A percentile compares a stretch with the other conserved stretches of the same genome.
Conservation (phyloP, 2,797 vertebrate species). For the Myotis pilosus region DNA sequence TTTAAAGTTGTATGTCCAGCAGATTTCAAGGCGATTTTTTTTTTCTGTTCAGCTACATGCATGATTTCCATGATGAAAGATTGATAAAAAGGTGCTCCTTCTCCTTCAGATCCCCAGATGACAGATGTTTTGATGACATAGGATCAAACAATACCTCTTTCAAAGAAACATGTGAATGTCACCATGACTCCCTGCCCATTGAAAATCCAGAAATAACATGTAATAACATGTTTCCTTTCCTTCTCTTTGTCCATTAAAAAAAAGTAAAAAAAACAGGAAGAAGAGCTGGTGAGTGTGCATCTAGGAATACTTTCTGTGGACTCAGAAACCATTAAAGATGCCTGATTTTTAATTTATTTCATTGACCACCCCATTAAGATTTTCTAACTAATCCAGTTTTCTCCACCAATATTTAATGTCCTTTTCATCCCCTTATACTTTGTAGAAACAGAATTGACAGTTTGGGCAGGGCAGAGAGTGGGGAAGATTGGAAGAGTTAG, state of each 20-base stretch:
- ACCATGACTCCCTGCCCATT: neutral
- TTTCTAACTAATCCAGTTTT: constrained; percentile 36
- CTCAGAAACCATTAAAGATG: neutral
- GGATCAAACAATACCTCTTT: constrained; percentile 29
- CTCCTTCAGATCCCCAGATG: constrained; percentile 3
- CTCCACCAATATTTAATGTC: neutral
- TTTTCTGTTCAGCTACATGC: constrained; percentile 8
- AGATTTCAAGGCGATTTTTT: constrained; percentile 19
- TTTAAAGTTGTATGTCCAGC: constrained; percentile 44
- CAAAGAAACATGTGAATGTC: constrained; percentile 46
- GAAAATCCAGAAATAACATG: constrained; percentile 35
- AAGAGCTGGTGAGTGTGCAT: neutral
- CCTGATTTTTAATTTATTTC: constrained; percentile 8
- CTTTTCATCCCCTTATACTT: neutral
- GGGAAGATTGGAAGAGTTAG: neutral
- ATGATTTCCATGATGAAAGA: constrained; percentile 57
- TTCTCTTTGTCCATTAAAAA: neutral
- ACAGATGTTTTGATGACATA: constrained; percentile 12
- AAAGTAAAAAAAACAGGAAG: neutral
- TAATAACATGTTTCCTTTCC: neutral
- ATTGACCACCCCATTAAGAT: neutral
- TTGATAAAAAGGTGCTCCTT: constrained; percentile 1
- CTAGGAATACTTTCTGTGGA: neutral
- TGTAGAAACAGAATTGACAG: neutral
- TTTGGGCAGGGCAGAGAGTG: neutral